These are phyloP conservation scores for Echiichthys vipera DNA, from an alignment of 2,797 vertebrate species.

Conservation along the genomic window DNA sequence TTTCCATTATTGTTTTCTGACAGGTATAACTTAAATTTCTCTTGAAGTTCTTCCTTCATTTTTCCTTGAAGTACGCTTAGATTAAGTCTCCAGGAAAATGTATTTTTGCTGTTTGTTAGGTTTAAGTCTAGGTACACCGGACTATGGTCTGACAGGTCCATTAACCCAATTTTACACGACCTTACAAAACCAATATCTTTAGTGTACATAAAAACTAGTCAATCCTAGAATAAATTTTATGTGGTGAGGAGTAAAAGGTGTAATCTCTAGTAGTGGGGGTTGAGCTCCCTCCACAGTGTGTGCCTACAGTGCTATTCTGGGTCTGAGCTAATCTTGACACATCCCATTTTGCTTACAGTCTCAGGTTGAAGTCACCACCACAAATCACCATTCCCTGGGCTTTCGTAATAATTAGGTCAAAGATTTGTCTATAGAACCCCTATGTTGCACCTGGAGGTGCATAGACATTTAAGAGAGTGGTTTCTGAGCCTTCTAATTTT, in stretches of 20 bases:
- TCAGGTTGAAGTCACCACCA: not conserved
- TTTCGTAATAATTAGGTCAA: conserved; percentile 1
- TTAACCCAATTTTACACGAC: not conserved
- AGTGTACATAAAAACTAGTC: conserved; percentile 1
- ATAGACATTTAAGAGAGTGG: not conserved
- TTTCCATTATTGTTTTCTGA: too few species aligned
- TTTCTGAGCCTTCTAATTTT: too few species aligned
- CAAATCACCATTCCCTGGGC: not conserved
- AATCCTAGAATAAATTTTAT: not conserved
- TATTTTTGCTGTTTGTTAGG: not conserved
- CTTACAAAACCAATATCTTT: not conserved
- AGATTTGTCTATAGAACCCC: not conserved
- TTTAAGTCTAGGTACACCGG: not conserved
- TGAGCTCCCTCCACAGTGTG: not conserved
- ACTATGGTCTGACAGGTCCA: not conserved
- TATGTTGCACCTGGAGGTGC: not conserved
- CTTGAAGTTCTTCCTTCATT: too few species aligned
- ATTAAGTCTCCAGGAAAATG: too few species aligned
- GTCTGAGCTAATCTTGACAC: not conserved
- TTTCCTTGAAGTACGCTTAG: too few species aligned
- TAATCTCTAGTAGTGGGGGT: not conserved
- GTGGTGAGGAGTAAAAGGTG: not conserved
- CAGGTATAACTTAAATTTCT: too few species aligned
- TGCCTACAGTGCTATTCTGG: not conserved
- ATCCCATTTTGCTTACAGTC: not conserved